Conservation (phyloP, 2,113 vertebrate genomes). For the Labeo catla region DNA sequence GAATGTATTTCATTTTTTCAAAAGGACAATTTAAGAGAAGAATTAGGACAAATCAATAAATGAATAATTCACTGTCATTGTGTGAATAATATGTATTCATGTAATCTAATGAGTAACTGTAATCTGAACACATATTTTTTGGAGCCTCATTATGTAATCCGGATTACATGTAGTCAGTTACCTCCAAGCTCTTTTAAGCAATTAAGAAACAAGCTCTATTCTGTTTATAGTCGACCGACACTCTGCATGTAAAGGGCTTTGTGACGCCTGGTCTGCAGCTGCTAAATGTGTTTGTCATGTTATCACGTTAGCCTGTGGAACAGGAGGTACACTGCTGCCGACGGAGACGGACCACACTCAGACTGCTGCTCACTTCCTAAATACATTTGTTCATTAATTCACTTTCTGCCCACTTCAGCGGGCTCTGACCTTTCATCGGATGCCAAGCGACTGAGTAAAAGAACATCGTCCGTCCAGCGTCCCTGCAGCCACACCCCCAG, state of each 20-base stretch:
- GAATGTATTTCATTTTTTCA: too few relatives aligned
- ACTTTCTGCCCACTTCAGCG: slow-evolving; percentile 76
- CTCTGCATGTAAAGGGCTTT: background rate
- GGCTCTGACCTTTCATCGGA: slow-evolving; percentile 78
- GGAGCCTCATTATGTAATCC: too few relatives aligned
- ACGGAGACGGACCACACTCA: slow-evolving; percentile 68
- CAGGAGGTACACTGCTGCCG: background rate
- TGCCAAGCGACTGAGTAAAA: slow-evolving; percentile 74
- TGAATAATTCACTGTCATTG: too few relatives aligned
- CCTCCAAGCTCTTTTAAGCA: too few relatives aligned
- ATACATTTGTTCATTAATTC: slow-evolving; percentile 80
- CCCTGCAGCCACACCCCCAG: background rate
- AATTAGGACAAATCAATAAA: too few relatives aligned
- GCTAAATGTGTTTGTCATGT: slow-evolving; percentile 74
- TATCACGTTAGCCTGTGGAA: slow-evolving; percentile 76
- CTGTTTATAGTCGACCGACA: too few relatives aligned
- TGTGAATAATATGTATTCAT: too few relatives aligned
- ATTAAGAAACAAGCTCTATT: too few relatives aligned
- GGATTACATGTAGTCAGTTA: too few relatives aligned
- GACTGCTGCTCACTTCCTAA: slow-evolving; percentile 73
- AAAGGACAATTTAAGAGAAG: too few relatives aligned
- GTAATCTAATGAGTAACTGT: too few relatives aligned
- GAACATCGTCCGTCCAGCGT: slow-evolving; percentile 63
- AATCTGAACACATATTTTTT: too few relatives aligned
- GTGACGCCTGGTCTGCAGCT: background rate